A percentile compares a stretch with the other conserved stretches of the same genome.
These are phyloP conservation scores for Protobothrops mucrosquamatus DNA, from an alignment of 2,113 vertebrate genomes.

Conservation along the genomic window DNA sequence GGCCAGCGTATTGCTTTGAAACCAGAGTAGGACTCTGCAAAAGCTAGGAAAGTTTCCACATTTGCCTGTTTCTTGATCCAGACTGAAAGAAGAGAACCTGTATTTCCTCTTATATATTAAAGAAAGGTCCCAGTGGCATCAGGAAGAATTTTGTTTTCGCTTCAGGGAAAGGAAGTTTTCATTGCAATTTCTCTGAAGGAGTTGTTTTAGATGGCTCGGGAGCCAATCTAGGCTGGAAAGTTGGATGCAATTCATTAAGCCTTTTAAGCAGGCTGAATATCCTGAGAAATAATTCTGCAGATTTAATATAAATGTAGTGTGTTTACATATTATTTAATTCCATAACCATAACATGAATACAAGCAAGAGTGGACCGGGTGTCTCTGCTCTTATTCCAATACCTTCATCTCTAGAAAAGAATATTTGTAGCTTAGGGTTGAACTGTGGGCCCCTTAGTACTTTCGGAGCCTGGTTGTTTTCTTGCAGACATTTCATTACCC, in stretches of 20 bases:
- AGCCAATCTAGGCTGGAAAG: background rate
- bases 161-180: background rate
- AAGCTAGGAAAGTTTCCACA: background rate
- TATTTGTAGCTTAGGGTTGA: background rate
- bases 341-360: background rate
- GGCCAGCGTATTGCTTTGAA: background rate
- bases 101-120: background rate
- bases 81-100: background rate
- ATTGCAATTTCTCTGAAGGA: background rate
- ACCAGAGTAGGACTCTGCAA: background rate
- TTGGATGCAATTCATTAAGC: background rate
- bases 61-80: background rate
- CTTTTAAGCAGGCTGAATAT: background rate
- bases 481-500: background rate
- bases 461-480: background rate
- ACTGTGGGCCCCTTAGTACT: background rate
- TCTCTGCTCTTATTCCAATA: background rate
- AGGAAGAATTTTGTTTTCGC: background rate
- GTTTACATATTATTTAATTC: background rate
- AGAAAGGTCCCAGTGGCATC: background rate
- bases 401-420: background rate
- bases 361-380: background rate
- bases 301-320: background rate
- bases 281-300: background rate
- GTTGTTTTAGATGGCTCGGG: background rate